Conservation (phyloP, 2,797 vertebrate species). For the Erethizon dorsatum region DNA sequence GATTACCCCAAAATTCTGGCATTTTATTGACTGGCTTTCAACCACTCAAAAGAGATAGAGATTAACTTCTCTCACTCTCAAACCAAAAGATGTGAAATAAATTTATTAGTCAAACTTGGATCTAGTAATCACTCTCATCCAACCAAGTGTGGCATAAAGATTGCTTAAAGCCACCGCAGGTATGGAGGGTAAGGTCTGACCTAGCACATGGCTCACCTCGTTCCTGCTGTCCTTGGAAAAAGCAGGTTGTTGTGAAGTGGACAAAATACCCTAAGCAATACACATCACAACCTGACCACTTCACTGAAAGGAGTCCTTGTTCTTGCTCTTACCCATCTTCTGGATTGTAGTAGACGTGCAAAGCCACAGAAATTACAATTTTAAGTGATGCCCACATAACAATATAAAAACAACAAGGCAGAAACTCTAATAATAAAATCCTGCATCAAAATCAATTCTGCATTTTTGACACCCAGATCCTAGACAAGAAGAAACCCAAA, state of each 20-base stretch:
- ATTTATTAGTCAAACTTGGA: neutral
- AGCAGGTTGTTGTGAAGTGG: neutral
- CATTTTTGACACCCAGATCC: neutral
- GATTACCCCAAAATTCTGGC: neutral
- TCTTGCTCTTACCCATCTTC: neutral
- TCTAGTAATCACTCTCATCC: neutral
- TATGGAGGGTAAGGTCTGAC: neutral
- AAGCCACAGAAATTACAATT: neutral
- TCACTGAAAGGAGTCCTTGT: neutral
- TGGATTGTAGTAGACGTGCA: neutral
- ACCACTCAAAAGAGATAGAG: neutral
- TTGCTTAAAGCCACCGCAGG: neutral
- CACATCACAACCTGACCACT: neutral
- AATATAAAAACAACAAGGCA: neutral
- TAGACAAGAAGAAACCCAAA: neutral
- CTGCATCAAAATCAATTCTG: neutral
- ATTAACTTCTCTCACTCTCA: neutral
- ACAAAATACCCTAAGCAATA: neutral
- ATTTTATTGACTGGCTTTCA: neutral
- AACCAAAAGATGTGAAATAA: slow-evolving; percentile 6
- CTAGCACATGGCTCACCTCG: neutral
- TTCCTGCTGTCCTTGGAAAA: neutral
- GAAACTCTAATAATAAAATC: neutral
- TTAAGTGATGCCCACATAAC: neutral
- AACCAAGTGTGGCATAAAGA: neutral